These are phyloP conservation scores for Coilia nasus DNA, from an alignment of 2,797 vertebrate genomes.

Conservation along the genomic window DNA sequence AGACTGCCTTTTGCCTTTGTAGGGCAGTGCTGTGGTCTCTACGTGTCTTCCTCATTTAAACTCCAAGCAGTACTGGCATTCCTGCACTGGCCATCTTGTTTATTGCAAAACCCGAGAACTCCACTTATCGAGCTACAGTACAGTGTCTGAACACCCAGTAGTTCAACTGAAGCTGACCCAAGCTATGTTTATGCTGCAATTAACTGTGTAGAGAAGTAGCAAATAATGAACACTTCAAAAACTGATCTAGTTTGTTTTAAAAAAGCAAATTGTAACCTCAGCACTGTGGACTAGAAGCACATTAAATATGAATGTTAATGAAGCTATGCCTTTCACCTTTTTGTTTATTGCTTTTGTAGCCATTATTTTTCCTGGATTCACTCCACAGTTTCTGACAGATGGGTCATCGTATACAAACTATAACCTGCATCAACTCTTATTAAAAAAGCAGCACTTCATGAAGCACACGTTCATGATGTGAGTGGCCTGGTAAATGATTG, in stretches of 20 bases:
- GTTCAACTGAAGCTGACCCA: not conserved
- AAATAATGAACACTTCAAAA: slow-evolving; percentile 5
- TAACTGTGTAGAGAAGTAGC: not conserved
- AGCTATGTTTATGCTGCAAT: not conserved
- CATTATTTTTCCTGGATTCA: too few relatives aligned
- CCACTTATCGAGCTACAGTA: not conserved
- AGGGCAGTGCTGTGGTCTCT: not conserved
- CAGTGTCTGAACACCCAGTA: not conserved
- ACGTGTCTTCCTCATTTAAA: too few relatives aligned
- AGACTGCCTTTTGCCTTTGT: not conserved
- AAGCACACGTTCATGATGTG: not conserved
- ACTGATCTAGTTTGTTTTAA: not conserved
- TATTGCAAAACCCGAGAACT: not conserved
- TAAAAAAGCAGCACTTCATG: not conserved
- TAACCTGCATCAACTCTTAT: too few relatives aligned
- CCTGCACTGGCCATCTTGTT: not conserved
- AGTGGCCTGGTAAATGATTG: not conserved
- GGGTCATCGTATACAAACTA: too few relatives aligned
- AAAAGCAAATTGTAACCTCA: not conserved
- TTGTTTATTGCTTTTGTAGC: not conserved
- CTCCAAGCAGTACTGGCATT: not conserved
- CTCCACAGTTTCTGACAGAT: too few relatives aligned
- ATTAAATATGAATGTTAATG: not conserved
- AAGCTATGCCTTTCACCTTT: not conserved
- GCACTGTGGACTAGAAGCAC: not conserved